Conservation (phyloP, 1,140 invertebrate species). For the Pteromalus puparum region DNA sequence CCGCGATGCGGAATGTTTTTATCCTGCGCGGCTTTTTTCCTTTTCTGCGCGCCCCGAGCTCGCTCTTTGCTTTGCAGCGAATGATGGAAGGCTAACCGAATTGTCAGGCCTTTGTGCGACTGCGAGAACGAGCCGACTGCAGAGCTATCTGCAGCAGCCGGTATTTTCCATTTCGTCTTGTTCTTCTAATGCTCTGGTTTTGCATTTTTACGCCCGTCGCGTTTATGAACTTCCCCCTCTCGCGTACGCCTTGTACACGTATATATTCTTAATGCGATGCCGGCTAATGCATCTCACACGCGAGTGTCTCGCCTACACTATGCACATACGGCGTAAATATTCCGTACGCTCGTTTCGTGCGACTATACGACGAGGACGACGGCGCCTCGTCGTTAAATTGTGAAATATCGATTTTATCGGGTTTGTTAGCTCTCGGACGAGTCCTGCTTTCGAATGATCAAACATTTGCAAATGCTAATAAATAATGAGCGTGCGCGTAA, state of each 20-base stretch:
- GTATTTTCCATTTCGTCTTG: constrained; percentile 8
- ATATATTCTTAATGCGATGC: neutral
- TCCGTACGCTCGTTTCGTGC: too few relatives aligned
- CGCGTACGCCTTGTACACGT: too few relatives aligned
- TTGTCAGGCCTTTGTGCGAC: neutral
- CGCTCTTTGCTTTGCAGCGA: constrained; percentile 21
- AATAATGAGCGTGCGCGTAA: neutral
- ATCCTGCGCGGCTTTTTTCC: neutral
- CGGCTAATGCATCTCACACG: neutral
- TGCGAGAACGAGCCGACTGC: neutral
- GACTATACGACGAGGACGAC: neutral
- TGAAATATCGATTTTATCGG: constrained; percentile 13
- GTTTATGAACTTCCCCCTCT: neutral
- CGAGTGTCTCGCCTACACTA: neutral
- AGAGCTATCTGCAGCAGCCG: neutral
- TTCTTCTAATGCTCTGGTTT: constrained; percentile 9
- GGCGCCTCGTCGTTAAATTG: neutral
- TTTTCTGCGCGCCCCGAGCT: neutral
- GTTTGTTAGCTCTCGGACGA: neutral
- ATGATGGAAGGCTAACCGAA: neutral
- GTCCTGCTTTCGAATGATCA: neutral
- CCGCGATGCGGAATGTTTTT: too few relatives aligned
- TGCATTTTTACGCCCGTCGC: neutral
- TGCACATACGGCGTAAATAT: neutral
- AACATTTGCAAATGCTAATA: neutral